Evolutionary conservation across 2,888 invertebrate species (phyloP), one percentile per base, ranked within the genome.

Genomic region (Adelognathus sp.): DNA sequence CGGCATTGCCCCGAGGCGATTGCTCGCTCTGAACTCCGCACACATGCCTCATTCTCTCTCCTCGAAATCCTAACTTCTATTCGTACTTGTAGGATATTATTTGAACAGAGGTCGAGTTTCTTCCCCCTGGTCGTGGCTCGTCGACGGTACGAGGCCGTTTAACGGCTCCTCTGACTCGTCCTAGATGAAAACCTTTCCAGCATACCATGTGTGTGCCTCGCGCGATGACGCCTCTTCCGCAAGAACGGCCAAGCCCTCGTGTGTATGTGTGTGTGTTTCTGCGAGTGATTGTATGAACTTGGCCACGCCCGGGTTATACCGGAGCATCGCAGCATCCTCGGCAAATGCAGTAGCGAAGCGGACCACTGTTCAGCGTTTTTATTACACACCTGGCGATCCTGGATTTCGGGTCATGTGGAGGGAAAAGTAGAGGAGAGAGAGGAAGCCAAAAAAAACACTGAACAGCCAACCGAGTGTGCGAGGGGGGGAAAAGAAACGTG

Each of bases 381-480:
- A 79, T 79, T 79, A 76, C 75, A 72, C 79, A 79, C 80, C 80
- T 76, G 80, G 80, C 73, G 76, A 80, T 70, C 69, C 52, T 60
- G 44, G 76, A 70, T 80, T 80, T 76, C 64, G 66, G 73, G 27
- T 66, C 73, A 52, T 73, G 64, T 44, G 54, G 58, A 73, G 69
- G 56, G 63, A 18, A 60, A 66, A 67, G 54, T 63, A 61, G 31
- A 74, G 76, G 66, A 74, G 33, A 77, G 83, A 81, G 77, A 77
- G 80, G 81, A 82, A 75, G 73, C 21, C 61, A 79, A 78, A 64
- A 74, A 80, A 75, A 44, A 73, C 58, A 69, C 71, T 69, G 24
- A 63, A 46, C 36, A 36, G n/a, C 21, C 60, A 44, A 50, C 56
- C 74, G 73, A 71, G 77, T 74, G 71, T 76, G 76, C 44, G 24